Conservation (phyloP, 2,797 vertebrate species). For the Acanthurus tractus region DNA sequence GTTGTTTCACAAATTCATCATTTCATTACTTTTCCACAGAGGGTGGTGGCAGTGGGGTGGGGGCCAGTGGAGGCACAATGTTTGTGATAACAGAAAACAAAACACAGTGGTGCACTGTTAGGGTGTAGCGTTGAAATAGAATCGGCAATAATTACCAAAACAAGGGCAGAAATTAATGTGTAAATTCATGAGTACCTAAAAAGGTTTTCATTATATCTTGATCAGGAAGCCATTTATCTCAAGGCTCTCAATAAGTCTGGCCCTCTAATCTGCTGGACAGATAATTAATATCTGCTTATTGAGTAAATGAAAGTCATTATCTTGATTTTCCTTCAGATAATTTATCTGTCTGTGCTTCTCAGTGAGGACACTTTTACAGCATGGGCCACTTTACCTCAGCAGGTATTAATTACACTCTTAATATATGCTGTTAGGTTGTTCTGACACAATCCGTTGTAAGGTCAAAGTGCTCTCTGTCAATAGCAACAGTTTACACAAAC, state of each 20-base stretch:
- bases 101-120: constrained; percentile 9
- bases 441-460: constrained; percentile 25
- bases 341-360: constrained; percentile 73
- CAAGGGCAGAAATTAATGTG: constrained; percentile 64
- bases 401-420: constrained; percentile 69
- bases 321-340: constrained; percentile 77
- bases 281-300: constrained; percentile 86
- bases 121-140: constrained; percentile 40
- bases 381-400: constrained; percentile 60
- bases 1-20: constrained; percentile 82
- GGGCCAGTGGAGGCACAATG: constrained; percentile 14
- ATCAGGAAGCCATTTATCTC: constrained; percentile 81
- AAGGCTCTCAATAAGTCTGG: constrained; percentile 70
- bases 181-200: constrained; percentile 65
- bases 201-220: constrained; percentile 79
- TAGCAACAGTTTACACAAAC: constrained; percentile 18
- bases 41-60: constrained; percentile 35
- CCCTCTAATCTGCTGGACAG: constrained; percentile 74
- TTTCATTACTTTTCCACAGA: constrained; percentile 77
- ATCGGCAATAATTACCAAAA: constrained; percentile 52
- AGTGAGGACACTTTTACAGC: constrained; percentile 55
- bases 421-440: constrained; percentile 35
- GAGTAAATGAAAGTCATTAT: constrained; percentile 85
- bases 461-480: constrained; percentile 36
- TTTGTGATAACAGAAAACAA: constrained; percentile 66